These are phyloP conservation scores for Barbus barbus DNA, from an alignment of 2,113 vertebrate species.

Conservation along the genomic window DNA sequence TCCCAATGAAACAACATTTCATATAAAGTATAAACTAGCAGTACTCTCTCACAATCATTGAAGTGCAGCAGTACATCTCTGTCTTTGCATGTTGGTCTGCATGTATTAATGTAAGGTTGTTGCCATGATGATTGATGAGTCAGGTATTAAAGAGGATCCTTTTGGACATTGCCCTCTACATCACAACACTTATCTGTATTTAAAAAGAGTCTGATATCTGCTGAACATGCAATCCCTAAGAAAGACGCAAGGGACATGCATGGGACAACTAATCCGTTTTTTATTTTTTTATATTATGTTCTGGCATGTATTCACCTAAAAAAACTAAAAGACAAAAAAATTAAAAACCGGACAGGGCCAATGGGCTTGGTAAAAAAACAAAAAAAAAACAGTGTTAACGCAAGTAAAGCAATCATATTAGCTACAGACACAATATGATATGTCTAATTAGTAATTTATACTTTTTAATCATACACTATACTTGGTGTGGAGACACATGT, in stretches of 20 bases:
- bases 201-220: background rate
- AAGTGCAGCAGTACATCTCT: background rate
- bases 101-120: background rate
- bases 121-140: constrained; percentile 52
- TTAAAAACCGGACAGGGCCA: too few relatives aligned
- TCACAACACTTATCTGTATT: too few relatives aligned
- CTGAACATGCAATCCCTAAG: background rate
- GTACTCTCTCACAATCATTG: background rate
- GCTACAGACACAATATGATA: background rate
- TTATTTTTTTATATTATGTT: background rate
- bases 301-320: background rate
- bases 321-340: too few relatives aligned
- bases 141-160: too few relatives aligned
- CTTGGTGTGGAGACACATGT: background rate
- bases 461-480: background rate
- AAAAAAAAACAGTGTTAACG: background rate
- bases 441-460: background rate
- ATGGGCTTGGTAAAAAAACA: background rate
- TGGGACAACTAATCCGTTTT: background rate
- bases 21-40: background rate
- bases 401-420: background rate
- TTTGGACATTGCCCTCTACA: constrained; percentile 65
- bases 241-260: background rate
- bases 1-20: background rate
- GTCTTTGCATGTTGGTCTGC: background rate